phyloP scores from a whole-genome alignment of 2,888 invertebrate genomes.

The Apamea anceps region DNA sequence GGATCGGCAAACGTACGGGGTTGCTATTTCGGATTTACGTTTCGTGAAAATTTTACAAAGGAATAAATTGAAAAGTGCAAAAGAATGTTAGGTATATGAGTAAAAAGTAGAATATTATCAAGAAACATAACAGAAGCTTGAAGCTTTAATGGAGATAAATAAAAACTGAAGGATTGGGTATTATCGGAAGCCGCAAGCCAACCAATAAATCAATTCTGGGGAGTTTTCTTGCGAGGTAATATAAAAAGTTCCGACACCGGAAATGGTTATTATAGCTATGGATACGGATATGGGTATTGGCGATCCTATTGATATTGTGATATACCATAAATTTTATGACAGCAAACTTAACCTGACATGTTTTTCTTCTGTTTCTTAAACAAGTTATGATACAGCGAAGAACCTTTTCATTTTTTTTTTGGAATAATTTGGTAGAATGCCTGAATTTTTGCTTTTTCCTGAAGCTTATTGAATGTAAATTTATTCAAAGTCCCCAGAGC shows the following conservation, averaged over 20 bases:
- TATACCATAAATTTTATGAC: constrained; percentile 6
- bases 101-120: not conserved
- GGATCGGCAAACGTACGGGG: not conserved
- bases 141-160: not conserved
- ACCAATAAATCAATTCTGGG: constrained; percentile 46
- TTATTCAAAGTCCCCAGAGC: constrained; percentile 39
- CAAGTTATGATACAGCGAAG: too few species aligned
- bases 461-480: constrained; percentile 46
- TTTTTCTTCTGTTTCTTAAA: constrained; percentile 4
- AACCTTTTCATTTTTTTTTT: constrained; percentile 10
- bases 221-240: constrained; percentile 17
- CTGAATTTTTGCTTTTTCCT: constrained; percentile 11
- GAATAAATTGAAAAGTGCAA: not conserved
- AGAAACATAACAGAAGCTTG: not conserved
- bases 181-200: constrained; percentile 5
- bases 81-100: not conserved
- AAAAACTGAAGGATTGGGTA: not conserved
- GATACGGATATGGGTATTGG: constrained; percentile 20
- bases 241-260: constrained; percentile 35
- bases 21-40: not conserved
- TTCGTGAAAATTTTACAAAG: not conserved
- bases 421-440: constrained; percentile 9
- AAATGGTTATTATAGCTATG: constrained; percentile 24
- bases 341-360: not conserved
- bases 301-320: constrained; percentile 26